These are phyloP conservation scores for Portunus trituberculatus DNA, from an alignment of 1,140 invertebrate genomes.

Conservation along the genomic window DNA sequence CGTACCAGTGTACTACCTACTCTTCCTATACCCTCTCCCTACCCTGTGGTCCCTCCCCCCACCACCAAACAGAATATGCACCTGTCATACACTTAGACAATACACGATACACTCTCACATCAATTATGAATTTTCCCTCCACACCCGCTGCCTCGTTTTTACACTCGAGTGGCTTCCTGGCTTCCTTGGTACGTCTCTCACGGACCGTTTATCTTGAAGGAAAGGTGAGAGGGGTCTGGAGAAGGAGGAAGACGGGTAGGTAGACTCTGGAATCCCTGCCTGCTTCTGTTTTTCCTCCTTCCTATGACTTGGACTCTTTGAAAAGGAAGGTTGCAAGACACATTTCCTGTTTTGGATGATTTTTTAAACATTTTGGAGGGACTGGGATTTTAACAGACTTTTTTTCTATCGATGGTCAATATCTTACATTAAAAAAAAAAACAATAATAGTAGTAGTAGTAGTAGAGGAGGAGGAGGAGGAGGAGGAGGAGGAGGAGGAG, in stretches of 20 bases:
- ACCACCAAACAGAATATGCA: not conserved
- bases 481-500: not conserved
- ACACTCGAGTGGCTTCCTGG: not conserved
- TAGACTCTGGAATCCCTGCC: not conserved
- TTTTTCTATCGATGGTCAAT: no score
- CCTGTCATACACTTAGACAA: not conserved
- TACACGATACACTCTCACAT: constrained; percentile 11
- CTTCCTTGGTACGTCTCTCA: not conserved
- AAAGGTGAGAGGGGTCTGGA: not conserved
- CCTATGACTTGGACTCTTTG: no score
- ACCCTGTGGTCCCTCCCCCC: no score
- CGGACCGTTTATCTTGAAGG: not conserved
- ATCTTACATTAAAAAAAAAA: no score
- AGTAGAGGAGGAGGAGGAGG: not conserved
- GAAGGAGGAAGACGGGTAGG: not conserved
- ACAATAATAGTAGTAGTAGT: not conserved
- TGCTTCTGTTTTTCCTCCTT: no score
- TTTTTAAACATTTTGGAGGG: no score
- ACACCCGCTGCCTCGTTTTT: not conserved
- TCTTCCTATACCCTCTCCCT: not conserved
- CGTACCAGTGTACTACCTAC: not conserved
- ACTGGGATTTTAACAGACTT: no score
- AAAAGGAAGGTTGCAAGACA: no score
- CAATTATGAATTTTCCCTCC: not conserved
- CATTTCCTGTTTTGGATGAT: no score